phyloP scores from a whole-genome alignment of 2,113 vertebrate genomes.

The Vulpes ferrilata region DNA sequence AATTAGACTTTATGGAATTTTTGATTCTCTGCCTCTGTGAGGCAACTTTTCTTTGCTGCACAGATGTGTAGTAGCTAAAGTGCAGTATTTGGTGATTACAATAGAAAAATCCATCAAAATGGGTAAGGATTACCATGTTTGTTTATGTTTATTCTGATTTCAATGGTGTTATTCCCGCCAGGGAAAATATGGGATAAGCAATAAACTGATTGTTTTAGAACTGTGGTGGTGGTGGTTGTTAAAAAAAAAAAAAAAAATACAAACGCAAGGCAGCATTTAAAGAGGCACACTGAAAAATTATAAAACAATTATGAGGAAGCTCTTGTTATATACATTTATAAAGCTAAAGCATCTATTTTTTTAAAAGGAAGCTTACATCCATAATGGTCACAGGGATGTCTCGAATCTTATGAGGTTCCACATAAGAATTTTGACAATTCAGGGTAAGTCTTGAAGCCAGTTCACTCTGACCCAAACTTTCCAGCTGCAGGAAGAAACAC shows the following conservation, averaged over 20 bases:
- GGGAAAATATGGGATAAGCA: neutral
- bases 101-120: neutral
- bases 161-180: neutral
- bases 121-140: neutral
- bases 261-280: neutral
- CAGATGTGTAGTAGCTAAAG: neutral
- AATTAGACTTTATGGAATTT: neutral
- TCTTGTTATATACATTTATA: neutral
- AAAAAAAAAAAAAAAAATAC: neutral
- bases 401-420: slow-evolving; percentile 99
- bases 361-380: slow-evolving; percentile 91
- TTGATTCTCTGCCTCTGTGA: neutral
- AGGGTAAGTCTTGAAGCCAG: slow-evolving; percentile 97
- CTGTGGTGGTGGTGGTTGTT: neutral
- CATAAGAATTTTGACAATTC: slow-evolving; percentile 99
- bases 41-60: neutral
- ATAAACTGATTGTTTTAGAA: neutral
- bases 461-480: slow-evolving; percentile 97
- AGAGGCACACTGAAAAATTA: neutral
- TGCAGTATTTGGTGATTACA: neutral
- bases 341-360: slow-evolving; percentile 15
- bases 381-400: slow-evolving; percentile 97
- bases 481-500: slow-evolving; percentile 89
- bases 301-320: neutral
- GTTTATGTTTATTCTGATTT: slow-evolving; percentile 45